Conservation (phyloP, 2,113 vertebrate species). For the Trogon surrucura region DNA sequence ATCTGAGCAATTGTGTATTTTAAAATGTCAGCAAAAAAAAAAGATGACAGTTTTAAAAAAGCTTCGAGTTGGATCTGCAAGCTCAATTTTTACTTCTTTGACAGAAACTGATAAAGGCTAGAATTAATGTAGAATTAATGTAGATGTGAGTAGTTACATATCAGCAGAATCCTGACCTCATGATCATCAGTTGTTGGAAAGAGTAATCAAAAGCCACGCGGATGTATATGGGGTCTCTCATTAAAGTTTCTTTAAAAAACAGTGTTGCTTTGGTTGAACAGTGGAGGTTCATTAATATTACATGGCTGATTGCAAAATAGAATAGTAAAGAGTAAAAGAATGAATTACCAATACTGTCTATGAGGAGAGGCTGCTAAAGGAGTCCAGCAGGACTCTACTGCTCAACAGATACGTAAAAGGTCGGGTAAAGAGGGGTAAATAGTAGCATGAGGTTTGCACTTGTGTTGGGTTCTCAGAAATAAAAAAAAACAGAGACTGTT, state of each 20-base stretch:
- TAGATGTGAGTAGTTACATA: not conserved
- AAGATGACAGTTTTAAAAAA: not conserved
- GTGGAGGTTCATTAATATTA: not conserved
- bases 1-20: not conserved
- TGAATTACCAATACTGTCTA: not conserved
- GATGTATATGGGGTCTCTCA: not conserved
- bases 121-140: not conserved
- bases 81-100: not conserved
- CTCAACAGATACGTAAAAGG: not conserved
- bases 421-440: not conserved
- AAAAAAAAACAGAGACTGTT: not conserved
- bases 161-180: not conserved
- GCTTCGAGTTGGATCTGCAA: not conserved
- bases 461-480: not conserved
- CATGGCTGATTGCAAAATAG: not conserved
- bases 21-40: not conserved
- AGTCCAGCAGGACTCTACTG: not conserved
- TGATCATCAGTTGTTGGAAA: not conserved
- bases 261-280: not conserved
- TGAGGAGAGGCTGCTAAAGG: not conserved
- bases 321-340: not conserved
- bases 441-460: not conserved
- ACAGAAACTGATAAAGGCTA: not conserved
- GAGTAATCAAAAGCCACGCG: not conserved
- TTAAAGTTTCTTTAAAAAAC: not conserved